phyloP scores from a whole-genome alignment of 1,140 invertebrate genomes.

The Rhopalosiphum maidis region DNA sequence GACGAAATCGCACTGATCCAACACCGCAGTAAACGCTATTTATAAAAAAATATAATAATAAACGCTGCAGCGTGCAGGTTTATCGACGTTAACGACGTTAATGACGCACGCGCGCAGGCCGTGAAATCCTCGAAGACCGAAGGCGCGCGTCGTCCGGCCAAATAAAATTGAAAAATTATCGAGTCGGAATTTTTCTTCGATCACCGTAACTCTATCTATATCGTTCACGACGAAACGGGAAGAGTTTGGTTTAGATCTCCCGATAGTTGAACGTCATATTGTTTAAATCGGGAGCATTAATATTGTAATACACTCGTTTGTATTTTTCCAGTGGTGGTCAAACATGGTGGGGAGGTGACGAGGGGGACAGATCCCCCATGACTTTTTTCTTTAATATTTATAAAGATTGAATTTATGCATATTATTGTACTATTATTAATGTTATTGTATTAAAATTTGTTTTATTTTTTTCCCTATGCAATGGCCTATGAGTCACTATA shows the following conservation, averaged over 20 bases:
- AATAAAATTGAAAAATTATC: background rate
- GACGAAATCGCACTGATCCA: no score
- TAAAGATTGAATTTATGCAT: no score
- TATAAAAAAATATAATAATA: background rate
- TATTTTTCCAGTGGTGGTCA: no score
- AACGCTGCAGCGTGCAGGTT: background rate
- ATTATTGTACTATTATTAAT: no score
- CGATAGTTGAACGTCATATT: background rate
- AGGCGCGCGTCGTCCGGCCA: no score
- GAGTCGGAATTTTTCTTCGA: background rate
- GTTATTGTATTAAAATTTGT: no score
- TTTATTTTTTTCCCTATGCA: no score
- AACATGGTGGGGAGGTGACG: no score
- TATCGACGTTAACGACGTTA: background rate
- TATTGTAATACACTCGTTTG: no score
- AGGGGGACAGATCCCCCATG: no score
- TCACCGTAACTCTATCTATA: background rate
- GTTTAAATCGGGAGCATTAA: background rate
- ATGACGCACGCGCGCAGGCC: background rate
- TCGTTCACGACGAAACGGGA: background rate
- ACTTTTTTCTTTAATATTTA: no score
- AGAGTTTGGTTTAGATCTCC: background rate
- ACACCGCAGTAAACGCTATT: background rate
- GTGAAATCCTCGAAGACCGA: background rate
- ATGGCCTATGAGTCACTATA: no score